Evolutionary conservation across 2,888 invertebrate genomes (phyloP).

Genomic region (Melikaiella ostensackeni): DNA sequence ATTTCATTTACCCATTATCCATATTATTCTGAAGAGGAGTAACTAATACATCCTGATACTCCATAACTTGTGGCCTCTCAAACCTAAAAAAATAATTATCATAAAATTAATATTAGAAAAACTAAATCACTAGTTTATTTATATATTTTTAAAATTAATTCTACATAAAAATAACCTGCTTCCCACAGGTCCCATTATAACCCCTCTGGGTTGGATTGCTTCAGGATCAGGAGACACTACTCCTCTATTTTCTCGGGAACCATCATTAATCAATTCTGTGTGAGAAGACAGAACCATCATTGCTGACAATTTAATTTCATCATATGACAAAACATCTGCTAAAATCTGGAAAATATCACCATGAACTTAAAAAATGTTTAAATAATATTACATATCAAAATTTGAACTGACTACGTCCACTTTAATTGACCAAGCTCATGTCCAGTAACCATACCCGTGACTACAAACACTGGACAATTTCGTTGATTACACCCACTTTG

Average conservation of each 20-base stretch:
- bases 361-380: no score
- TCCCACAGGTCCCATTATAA: slow-evolving; percentile 77
- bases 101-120: not conserved
- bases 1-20: slow-evolving; percentile 77
- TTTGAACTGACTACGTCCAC: no score
- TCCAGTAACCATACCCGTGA: no score
- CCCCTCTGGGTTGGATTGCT: slow-evolving; percentile 77
- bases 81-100: slow-evolving; percentile 71
- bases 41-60: slow-evolving; percentile 82
- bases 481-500: no score
- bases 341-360: slow-evolving; percentile 69
- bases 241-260: slow-evolving; percentile 79
- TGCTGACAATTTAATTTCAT: slow-evolving; percentile 82
- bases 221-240: slow-evolving; percentile 76
- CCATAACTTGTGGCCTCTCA: slow-evolving; percentile 79
- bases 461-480: no score
- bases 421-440: no score
- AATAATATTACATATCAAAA: no score
- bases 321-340: slow-evolving; percentile 81
- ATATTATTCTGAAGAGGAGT: slow-evolving; percentile 79
- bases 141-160: not conserved
- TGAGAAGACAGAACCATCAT: slow-evolving; percentile 81
- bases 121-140: not conserved
- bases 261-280: slow-evolving; percentile 82
- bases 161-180: slow-evolving; percentile 52